phyloP scores from a whole-genome alignment of 2,113 vertebrate species.

The Cynopterus brachyotis region DNA sequence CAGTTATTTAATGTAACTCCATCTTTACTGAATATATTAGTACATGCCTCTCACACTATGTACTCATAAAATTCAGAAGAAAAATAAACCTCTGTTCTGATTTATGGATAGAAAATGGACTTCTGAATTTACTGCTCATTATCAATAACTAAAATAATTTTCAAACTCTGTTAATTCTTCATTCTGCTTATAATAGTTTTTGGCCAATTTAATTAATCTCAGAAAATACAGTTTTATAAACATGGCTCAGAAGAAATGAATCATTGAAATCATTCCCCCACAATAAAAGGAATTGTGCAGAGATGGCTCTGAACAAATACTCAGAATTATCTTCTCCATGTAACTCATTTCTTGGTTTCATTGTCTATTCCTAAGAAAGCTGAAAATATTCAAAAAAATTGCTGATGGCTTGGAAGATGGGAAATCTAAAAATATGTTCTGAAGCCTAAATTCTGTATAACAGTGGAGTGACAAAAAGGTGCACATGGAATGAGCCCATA shows the following conservation, averaged over 20 bases:
- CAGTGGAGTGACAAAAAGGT: neutral
- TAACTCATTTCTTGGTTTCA: neutral
- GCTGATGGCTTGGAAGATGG: neutral
- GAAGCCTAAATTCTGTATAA: neutral
- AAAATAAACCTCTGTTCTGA: neutral
- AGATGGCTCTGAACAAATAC: constrained; percentile 9
- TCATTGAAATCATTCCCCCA: neutral
- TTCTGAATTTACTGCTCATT: constrained; percentile 49
- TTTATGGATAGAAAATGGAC: constrained; percentile 58
- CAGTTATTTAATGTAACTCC: constrained; percentile 28
- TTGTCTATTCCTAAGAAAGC: constrained; percentile 36
- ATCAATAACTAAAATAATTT: constrained; percentile 58
- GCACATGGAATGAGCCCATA: neutral
- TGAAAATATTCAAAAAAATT: constrained; percentile 37
- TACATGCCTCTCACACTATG: neutral
- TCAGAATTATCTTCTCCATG: neutral
- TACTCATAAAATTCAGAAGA: neutral
- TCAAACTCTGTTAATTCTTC: constrained; percentile 53
- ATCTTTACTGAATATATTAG: constrained; percentile 22
- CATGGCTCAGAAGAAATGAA: constrained; percentile 35
- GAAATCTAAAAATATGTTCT: neutral
- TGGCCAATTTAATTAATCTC: constrained; percentile 48
- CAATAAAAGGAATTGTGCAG: neutral
- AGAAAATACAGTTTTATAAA: constrained; percentile 20
- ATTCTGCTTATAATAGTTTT: constrained; percentile 52